Evolutionary conservation across 1,140 invertebrate species (phyloP).

Genomic region (Hermetia illucens): DNA sequence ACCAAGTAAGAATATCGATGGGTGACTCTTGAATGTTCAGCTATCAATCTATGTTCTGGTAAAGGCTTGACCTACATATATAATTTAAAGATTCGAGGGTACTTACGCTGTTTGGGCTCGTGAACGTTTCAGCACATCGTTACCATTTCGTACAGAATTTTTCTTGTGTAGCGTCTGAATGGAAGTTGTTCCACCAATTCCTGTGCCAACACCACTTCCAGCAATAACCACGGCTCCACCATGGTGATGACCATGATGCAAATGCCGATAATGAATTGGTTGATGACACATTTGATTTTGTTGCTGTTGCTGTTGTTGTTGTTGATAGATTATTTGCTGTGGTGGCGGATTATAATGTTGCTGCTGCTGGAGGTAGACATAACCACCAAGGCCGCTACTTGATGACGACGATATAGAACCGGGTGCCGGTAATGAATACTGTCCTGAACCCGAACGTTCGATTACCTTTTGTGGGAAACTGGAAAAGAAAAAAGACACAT

Average conservation of each 20-base stretch:
- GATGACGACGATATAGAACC: slow-evolving; percentile 11
- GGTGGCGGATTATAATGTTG: slow-evolving; percentile 26
- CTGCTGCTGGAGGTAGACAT: slow-evolving; percentile 25
- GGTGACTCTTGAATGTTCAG: too few relatives aligned
- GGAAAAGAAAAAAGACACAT: slow-evolving; percentile 11
- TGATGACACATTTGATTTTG: slow-evolving; percentile 29
- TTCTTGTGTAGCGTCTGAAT: slow-evolving; percentile 46
- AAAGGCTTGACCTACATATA: too few relatives aligned
- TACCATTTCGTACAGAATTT: slow-evolving; percentile 44
- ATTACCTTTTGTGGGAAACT: slow-evolving; percentile 30
- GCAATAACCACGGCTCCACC: slow-evolving; percentile 27
- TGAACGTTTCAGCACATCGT: slow-evolving; percentile 51
- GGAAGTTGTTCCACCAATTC: slow-evolving; percentile 11
- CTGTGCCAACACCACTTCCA: slow-evolving; percentile 27
- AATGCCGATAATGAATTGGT: slow-evolving; percentile 31
- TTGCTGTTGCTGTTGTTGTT: slow-evolving; percentile 14
- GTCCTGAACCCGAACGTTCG: slow-evolving; percentile 24
- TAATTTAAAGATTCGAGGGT: too few relatives aligned
- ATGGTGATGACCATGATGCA: slow-evolving; percentile 31
- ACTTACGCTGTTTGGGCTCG: slow-evolving; percentile 53
- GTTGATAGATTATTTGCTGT: slow-evolving; percentile 18
- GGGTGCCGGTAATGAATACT: slow-evolving; percentile 17
- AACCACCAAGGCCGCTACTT: slow-evolving; percentile 19
- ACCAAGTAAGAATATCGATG: too few relatives aligned
- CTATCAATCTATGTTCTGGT: too few relatives aligned